phyloP scores from a whole-genome alignment of 1,140 invertebrate genomes.

The Atta texana region DNA sequence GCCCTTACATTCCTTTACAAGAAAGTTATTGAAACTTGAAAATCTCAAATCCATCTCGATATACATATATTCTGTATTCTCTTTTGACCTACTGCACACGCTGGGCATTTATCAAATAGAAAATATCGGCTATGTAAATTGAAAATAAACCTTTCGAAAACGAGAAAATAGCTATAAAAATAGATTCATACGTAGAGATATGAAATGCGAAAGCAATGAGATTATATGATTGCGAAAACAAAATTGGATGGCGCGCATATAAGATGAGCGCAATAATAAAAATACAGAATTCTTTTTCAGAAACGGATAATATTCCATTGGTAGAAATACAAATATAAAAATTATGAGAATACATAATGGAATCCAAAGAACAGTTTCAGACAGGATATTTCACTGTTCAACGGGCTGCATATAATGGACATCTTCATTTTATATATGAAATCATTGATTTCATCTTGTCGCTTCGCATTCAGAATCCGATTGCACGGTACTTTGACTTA shows the following conservation, averaged over 20 bases:
- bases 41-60: neutral
- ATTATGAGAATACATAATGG: slow-evolving; percentile 21
- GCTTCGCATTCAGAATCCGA: slow-evolving; percentile 8
- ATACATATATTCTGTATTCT: neutral
- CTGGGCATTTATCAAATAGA: neutral
- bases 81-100: neutral
- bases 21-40: neutral
- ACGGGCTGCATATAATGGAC: neutral
- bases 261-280: slow-evolving; percentile 6
- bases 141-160: neutral
- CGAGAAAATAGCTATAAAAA: neutral
- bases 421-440: slow-evolving; percentile 43
- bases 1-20: too few species aligned
- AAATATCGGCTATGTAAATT: neutral
- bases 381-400: slow-evolving; percentile 48
- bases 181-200: neutral
- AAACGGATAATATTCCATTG: neutral
- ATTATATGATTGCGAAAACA: neutral
- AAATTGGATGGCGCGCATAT: neutral
- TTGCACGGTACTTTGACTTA: slow-evolving; percentile 22
- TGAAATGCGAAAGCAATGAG: neutral
- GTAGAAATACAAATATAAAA: slow-evolving; percentile 12
- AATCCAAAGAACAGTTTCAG: neutral
- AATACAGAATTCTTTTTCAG: slow-evolving; percentile 1
- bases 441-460: slow-evolving; percentile 60